A percentile compares a stretch with the other conserved stretches of the same genome.
Evolutionary conservation across 1,140 invertebrate genomes (phyloP).

Genomic region (Phortica variegata): DNA sequence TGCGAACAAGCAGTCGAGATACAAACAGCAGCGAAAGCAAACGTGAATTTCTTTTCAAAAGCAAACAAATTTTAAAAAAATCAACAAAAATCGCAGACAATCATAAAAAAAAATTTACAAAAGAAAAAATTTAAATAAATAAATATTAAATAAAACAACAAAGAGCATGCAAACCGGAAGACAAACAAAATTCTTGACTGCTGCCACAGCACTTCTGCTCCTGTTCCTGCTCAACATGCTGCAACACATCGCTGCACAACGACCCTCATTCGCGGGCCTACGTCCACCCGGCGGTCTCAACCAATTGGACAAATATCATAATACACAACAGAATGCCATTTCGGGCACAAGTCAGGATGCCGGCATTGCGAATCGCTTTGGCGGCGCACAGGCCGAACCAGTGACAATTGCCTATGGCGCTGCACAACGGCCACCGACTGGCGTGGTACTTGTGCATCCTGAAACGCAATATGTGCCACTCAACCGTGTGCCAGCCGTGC

Average conservation of each 20-base stretch:
- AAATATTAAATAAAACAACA: no score
- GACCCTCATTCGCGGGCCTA: slow-evolving; percentile 43
- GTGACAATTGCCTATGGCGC: slow-evolving; percentile 31
- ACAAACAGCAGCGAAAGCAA: no score
- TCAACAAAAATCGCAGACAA: background rate
- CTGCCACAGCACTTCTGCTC: slow-evolving; percentile 4
- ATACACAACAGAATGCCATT: slow-evolving; percentile 29
- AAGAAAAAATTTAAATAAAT: slow-evolving; percentile 12
- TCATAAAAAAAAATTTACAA: slow-evolving; percentile 12
- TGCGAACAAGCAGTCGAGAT: no score
- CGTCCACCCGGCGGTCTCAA: slow-evolving; percentile 44
- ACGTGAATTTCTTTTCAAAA: no score
- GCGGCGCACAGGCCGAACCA: slow-evolving; percentile 14
- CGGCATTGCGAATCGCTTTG: slow-evolving; percentile 35
- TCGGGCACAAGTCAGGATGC: slow-evolving; percentile 32
- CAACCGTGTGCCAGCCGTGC: background rate
- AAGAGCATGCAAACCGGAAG: no score
- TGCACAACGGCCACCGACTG: slow-evolving; percentile 41
- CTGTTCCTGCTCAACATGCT: slow-evolving; percentile 18
- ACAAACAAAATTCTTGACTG: slow-evolving; percentile 17
- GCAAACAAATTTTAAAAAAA: no score
- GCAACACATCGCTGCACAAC: slow-evolving; percentile 38
- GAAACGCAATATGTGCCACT: slow-evolving; percentile 9
- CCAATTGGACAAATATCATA: slow-evolving; percentile 48
- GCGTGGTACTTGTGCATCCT: slow-evolving; percentile 34